Percentiles rank a stretch among this genome's conserved stretches.
phyloP scores from a whole-genome alignment of 2,797 vertebrate genomes.

The Megalops cyprinoides region DNA sequence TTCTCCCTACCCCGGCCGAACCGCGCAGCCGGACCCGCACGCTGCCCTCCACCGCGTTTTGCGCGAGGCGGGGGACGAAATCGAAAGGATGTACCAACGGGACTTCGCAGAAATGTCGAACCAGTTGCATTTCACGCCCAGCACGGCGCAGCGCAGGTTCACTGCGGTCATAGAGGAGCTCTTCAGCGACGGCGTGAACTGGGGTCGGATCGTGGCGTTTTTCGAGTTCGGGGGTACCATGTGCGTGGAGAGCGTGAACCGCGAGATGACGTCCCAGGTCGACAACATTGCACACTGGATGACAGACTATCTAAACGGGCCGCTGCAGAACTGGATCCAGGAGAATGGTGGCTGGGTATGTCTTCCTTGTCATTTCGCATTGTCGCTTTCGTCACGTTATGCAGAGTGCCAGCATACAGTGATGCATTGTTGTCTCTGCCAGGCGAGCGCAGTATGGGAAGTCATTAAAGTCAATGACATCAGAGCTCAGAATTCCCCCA shows the following conservation, averaged over 20 bases:
- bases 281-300: conserved; percentile 86
- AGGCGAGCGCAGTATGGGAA: background rate
- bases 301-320: conserved; percentile 88
- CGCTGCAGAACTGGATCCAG: conserved; percentile 85
- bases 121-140: conserved; percentile 76
- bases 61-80: conserved; percentile 78
- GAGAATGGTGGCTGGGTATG: conserved; percentile 93
- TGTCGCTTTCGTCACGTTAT: background rate
- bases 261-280: conserved; percentile 80
- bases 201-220: conserved; percentile 90
- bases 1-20: conserved; percentile 26
- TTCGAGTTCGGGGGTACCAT: conserved; percentile 88
- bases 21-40: conserved; percentile 36
- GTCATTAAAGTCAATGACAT: background rate
- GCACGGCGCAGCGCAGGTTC: conserved; percentile 76
- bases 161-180: conserved; percentile 82
- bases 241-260: conserved; percentile 82
- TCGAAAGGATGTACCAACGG: conserved; percentile 77
- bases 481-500: conserved; percentile 8
- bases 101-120: conserved; percentile 82
- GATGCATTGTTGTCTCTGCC: background rate
- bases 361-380: conserved; percentile 37
- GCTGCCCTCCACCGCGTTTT: conserved; percentile 76
- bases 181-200: conserved; percentile 89
- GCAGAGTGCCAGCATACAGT: background rate